Evolutionary conservation across 2,888 invertebrate genomes (phyloP).

Genomic region (Halictus quadricinctus): DNA sequence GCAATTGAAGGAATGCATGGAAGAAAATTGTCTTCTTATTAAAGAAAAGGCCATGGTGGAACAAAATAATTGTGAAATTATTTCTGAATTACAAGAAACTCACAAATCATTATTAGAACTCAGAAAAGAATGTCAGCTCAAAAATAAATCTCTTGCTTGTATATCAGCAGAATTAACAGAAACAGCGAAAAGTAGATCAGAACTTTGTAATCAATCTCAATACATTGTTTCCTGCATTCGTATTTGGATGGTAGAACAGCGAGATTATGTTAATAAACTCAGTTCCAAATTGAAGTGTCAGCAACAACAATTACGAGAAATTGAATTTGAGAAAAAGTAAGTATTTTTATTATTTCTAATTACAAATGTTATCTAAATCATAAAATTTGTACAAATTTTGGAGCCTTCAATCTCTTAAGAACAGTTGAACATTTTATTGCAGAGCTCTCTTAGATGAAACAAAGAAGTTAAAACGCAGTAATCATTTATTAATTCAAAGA

Average conservation of each 20-base stretch:
- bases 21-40: constrained; percentile 71
- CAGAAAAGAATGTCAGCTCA: constrained; percentile 74
- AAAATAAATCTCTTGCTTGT: constrained; percentile 72
- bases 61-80: constrained; percentile 71
- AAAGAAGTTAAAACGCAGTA: constrained; percentile 67
- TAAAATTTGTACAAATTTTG: background rate
- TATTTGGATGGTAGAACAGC: constrained; percentile 76
- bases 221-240: constrained; percentile 75
- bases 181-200: constrained; percentile 73
- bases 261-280: constrained; percentile 66
- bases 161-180: constrained; percentile 75
- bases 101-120: constrained; percentile 73
- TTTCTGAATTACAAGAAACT: constrained; percentile 74
- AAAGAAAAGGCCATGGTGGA: constrained; percentile 72
- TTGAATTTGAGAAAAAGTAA: constrained; percentile 76
- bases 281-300: constrained; percentile 69
- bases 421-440: constrained; percentile 46
- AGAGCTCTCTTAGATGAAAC: constrained; percentile 71
- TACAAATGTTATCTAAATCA: background rate
- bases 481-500: constrained; percentile 62
- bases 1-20: constrained; percentile 71
- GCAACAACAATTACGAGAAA: constrained; percentile 70
- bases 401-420: background rate
- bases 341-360: background rate
- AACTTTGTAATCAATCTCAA: constrained; percentile 76